Percentiles rank a stretch among this genome's conserved stretches.
Evolutionary conservation across 2,888 invertebrate species (phyloP).

Genomic region (Magallana nippona): DNA sequence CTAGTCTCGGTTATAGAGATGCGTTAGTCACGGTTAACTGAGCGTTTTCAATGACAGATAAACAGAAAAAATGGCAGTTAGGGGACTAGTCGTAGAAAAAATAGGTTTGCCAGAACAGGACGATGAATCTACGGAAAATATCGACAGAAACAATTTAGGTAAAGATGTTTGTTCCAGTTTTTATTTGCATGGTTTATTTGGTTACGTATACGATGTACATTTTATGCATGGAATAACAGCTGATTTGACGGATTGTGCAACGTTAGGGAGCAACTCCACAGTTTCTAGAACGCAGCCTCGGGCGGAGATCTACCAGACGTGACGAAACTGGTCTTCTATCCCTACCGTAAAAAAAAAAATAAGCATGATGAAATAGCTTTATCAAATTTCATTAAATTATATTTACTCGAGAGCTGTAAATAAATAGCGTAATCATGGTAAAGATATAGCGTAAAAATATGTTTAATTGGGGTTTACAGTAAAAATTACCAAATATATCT

Average conservation of each 20-base stretch:
- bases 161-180: not conserved
- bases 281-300: not conserved
- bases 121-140: constrained; percentile 48
- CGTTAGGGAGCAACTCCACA: not conserved
- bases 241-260: constrained; percentile 19
- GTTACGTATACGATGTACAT: not conserved
- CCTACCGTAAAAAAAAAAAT: not conserved
- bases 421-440: too few relatives aligned
- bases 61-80: constrained; percentile 45
- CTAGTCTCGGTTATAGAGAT: not conserved
- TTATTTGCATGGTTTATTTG: not conserved
- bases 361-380: too few relatives aligned
- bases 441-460: too few relatives aligned
- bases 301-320: not conserved
- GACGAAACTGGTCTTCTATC: not conserved
- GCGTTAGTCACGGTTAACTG: constrained; percentile 5
- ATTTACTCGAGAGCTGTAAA: too few relatives aligned
- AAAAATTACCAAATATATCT: too few relatives aligned
- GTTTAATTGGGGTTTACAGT: too few relatives aligned
- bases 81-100: constrained; percentile 45
- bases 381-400: too few relatives aligned
- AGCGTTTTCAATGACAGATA: constrained; percentile 42
- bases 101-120: constrained; percentile 51
- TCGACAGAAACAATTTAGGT: constrained; percentile 46
- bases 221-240: not conserved